Conservation (phyloP, 2,113 vertebrate genomes). For the Nesogale talazaci region DNA sequence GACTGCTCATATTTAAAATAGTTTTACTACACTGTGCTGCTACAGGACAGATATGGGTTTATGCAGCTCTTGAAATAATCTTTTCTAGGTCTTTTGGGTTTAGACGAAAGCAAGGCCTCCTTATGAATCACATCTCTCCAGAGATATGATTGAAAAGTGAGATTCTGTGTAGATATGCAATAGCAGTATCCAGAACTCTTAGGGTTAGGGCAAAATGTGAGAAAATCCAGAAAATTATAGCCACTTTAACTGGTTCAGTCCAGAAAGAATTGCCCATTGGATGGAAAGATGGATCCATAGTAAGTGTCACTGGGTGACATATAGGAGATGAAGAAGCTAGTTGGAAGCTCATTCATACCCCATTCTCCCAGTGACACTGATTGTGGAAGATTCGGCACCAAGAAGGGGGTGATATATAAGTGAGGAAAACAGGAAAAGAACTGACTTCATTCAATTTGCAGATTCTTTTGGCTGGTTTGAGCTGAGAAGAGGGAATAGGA, state of each 20-base stretch:
- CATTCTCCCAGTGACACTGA: neutral
- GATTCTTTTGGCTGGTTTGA: neutral
- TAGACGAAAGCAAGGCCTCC: neutral
- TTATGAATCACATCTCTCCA: neutral
- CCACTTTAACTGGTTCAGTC: neutral
- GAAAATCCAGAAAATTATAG: neutral
- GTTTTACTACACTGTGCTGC: neutral
- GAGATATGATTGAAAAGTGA: neutral
- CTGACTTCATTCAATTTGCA: neutral
- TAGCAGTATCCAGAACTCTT: neutral
- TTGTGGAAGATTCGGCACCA: neutral
- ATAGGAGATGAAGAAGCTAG: neutral
- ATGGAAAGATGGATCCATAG: neutral
- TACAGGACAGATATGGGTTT: neutral
- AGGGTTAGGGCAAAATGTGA: neutral
- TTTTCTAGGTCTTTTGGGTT: neutral
- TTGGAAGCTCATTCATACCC: too few species aligned
- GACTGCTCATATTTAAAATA: neutral
- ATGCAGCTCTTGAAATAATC: neutral
- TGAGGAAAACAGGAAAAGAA: neutral
- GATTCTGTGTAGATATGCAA: neutral
- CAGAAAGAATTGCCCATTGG: neutral
- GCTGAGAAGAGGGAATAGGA: neutral
- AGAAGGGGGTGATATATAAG: neutral
- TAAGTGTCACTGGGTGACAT: neutral